A percentile compares a stretch with the other conserved stretches of the same genome.
These are phyloP conservation scores for Dasysyrphus albostriatus DNA, from an alignment of 2,888 invertebrate species.

Conservation along the genomic window DNA sequence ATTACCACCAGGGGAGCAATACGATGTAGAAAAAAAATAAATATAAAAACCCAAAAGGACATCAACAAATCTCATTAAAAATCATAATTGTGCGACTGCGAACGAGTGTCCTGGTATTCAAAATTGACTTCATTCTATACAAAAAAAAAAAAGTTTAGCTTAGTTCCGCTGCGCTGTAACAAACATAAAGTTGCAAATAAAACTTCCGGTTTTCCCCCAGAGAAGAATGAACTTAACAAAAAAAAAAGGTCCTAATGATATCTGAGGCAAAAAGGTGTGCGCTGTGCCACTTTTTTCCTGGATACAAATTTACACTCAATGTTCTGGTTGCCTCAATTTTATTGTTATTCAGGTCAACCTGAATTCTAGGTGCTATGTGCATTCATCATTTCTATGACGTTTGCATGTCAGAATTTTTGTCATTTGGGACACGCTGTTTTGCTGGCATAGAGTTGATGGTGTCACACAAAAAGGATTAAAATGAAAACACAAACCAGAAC, in stretches of 20 bases:
- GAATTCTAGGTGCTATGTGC: conserved; percentile 38
- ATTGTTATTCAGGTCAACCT: conserved; percentile 56
- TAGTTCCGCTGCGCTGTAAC: not conserved
- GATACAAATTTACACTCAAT: not conserved
- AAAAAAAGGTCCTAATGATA: conserved; percentile 35
- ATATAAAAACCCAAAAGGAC: conserved; percentile 42
- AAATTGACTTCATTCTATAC: conserved; percentile 46
- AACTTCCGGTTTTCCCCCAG: conserved; percentile 62
- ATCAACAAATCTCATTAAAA: conserved; percentile 72
- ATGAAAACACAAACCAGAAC: conserved; percentile 30
- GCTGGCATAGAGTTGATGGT: conserved; percentile 15
- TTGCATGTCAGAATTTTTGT: conserved; percentile 53
- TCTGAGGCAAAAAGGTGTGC: conserved; percentile 39
- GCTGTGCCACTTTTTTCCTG: conserved; percentile 18
- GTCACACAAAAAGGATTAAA: conserved; percentile 40
- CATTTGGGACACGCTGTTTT: conserved; percentile 40
- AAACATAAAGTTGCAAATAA: conserved; percentile 50
- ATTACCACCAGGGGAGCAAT: conserved; percentile 52
- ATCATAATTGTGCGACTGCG: conserved; percentile 66
- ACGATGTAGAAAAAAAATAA: not conserved
- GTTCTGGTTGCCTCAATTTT: conserved; percentile 43
- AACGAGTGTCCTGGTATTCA: conserved; percentile 32
- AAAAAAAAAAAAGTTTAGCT: not conserved
- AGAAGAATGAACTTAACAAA: conserved; percentile 6
- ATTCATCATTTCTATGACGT: conserved; percentile 68